phyloP scores from a whole-genome alignment of 2,888 invertebrate genomes.

The Chromoteleia sp. region DNA sequence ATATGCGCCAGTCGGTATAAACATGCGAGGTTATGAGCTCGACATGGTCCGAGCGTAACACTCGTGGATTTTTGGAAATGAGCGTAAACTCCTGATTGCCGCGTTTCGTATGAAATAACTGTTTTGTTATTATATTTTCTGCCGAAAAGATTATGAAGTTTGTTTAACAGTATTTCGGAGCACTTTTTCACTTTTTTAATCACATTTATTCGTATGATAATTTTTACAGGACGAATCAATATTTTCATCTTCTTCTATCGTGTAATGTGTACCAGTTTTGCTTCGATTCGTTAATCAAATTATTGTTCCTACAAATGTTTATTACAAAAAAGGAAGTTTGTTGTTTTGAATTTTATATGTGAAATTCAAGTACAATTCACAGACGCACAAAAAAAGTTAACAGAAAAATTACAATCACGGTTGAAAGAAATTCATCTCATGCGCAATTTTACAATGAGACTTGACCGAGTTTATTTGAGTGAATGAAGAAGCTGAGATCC shows the following conservation, averaged over 20 bases:
- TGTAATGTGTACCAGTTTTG: no score
- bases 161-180: constrained; percentile 3
- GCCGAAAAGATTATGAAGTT: constrained; percentile 8
- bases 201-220: background rate
- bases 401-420: background rate
- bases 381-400: background rate
- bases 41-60: constrained; percentile 66
- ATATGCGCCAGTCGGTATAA: constrained; percentile 81
- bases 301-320: no score
- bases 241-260: background rate
- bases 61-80: constrained; percentile 67
- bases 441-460: constrained; percentile 28
- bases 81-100: constrained; percentile 59
- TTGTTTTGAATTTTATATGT: no score
- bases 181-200: background rate
- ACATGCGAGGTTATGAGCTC: constrained; percentile 83
- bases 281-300: no score
- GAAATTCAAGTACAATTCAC: background rate
- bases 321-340: no score
- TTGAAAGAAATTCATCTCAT: constrained; percentile 5
- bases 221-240: background rate
- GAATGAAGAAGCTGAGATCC: constrained; percentile 29
- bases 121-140: constrained; percentile 47
- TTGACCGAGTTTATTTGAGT: constrained; percentile 40
- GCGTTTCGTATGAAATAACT: constrained; percentile 50